Evolutionary conservation across 92 coral and sea anemone genomes (phyloP), one percentile per base, ranked within the genome.

Genomic region (Siderastrea siderea): DNA sequence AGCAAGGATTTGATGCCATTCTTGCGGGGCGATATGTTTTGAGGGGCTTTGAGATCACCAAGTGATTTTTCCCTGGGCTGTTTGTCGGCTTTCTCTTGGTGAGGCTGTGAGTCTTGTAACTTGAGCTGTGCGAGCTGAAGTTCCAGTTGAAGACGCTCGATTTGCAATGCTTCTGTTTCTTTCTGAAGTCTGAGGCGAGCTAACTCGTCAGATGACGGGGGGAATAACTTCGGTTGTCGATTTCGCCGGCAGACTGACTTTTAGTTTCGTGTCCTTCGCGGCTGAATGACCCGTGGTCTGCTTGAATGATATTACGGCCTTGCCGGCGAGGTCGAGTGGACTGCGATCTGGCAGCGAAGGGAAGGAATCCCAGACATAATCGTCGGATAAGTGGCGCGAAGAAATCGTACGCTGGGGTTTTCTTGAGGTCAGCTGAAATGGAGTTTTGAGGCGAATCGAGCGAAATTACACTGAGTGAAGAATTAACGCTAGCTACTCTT

Each of bases 1-100:
- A 14, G 71, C 74, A 17, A 84, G 63, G 16, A 83, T 84, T 60
- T 74, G 81, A 2, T 66, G 88, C 81, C 88, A 74, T 26, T 71
- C 71, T 44, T 83, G 80, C 38, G 80, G 87, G 46, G 47, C 61
- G 12, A 73, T 16, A 47, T 83, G 45, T 53, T 62, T 54, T 71
- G 70, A 26, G 79, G 67, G 57, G 87, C 78, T 45, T 71, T 67
- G 70, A 49, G 51, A 58, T 67, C 86, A n/a, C 68, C 77, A 47
- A 69, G 77, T 2, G 86, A 82, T 43, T 84, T 84, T 47, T 64
- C 66, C 16, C 47, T 54, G 71, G 48, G 47, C 71, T 43, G 47
- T 67, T 67, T 44, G 2, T 67, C 71, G 71, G 71, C 48, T 67
- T 67, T 67, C 3, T 38, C 48, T 16, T 6, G 45, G 1, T 15